Percentiles rank a stretch among this genome's conserved stretches.
phyloP scores from a whole-genome alignment of 2,797 vertebrate species.

The Rhinogobio ventralis region DNA sequence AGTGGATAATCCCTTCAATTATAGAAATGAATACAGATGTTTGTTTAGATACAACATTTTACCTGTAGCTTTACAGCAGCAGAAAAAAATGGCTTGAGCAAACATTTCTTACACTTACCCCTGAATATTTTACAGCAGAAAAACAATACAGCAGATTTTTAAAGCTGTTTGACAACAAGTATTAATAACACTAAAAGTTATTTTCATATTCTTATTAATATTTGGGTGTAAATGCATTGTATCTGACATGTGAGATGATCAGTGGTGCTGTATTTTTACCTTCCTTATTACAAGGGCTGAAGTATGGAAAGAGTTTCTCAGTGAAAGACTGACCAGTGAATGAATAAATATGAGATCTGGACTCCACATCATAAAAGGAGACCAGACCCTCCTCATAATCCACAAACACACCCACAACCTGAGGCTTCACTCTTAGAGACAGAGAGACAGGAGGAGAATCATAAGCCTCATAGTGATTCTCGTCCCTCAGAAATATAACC shows the following conservation, averaged over 20 bases:
- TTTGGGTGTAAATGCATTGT: not conserved
- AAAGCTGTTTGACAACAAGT: not conserved
- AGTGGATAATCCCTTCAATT: not conserved
- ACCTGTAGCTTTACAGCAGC: not conserved
- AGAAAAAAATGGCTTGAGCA: not conserved
- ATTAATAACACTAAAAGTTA: not conserved
- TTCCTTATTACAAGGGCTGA: not conserved
- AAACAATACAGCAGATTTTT: not conserved
- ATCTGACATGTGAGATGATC: not conserved
- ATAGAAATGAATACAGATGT: not conserved
- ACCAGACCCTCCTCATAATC: not conserved
- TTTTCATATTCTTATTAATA: not conserved
- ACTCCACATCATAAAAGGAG: not conserved
- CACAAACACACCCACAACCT: not conserved
- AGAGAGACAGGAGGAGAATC: not conserved
- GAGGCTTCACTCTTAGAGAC: not conserved
- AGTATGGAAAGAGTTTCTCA: rapidly evolving
- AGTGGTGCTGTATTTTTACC: not conserved
- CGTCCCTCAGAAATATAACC: rapidly evolving
- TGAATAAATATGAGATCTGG: not conserved
- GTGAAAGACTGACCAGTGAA: not conserved
- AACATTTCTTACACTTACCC: not conserved
- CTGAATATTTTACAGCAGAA: not conserved
- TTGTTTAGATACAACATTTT: not conserved
- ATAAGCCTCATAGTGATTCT: rapidly evolving